Evolutionary conservation across 2,888 invertebrate species (phyloP), one percentile per base, ranked within the genome.

Genomic region (Caenorhabditis sp.): DNA sequence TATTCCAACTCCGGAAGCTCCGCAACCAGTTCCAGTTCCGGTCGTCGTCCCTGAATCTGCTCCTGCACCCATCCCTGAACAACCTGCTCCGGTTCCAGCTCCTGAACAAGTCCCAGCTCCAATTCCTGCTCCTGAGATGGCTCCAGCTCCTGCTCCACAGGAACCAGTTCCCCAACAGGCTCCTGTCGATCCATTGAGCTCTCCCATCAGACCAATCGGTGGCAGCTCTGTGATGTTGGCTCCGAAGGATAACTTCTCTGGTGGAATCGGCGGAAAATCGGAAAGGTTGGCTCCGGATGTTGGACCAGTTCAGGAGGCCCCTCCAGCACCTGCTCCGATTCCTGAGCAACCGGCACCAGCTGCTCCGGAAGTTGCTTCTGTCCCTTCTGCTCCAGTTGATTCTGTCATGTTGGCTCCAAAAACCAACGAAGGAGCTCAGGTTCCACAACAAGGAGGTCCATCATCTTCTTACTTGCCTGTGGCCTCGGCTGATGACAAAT

Each of bases 151-250:
- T 16, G 28, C 59, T 41, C 22, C 19, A 8, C n/a, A n/a, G n/a
- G 24, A 54, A 54, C 5, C 47, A 7, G 19, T 19, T n/a, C 41
- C 14, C 16, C 58, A 38, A 58, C 61, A 35, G 6, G 10, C 19
- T 28, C 51, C 54, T 38, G 5, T 24, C 14, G 72, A 72, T 22
- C 61, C 72, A 16, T 38, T 61, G 31, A 31, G 49, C 61, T 72
- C 72, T 35, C 61, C 61, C 10, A 38, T 61, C 51, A 38, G 68
- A 31, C 66, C 64, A 16, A 77, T 69, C 24, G 69, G 69, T 24
- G 77, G 63, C 6, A 44, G 63, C 31, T 77, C 77, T 28, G 63
- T 77, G 22, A 56, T 70, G 70, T 19, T 68, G 31, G 59, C 76
- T 12, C 68, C 76, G 3, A 68, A 59, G 41, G 68, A 59, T 35